Conservation (phyloP, 35 echinoderm and acorn worm genomes). For the Heliocidaris tuberculata region DNA sequence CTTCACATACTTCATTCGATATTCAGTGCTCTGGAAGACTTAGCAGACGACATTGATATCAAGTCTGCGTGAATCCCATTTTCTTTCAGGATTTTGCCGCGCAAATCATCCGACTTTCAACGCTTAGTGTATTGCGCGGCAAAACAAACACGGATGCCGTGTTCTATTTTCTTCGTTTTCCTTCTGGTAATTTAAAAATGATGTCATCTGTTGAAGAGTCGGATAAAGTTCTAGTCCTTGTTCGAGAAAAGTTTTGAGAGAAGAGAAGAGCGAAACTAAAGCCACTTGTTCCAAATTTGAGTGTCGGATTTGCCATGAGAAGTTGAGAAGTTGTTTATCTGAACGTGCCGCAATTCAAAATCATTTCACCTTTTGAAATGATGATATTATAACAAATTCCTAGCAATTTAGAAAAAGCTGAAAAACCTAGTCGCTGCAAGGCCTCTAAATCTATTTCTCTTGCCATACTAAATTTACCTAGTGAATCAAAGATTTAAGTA, state of each 20-base stretch:
- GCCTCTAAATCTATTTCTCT: neutral
- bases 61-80: neutral
- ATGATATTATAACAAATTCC: slow-evolving; percentile 1
- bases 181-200: neutral
- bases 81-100: neutral
- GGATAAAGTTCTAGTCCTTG: neutral
- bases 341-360: neutral
- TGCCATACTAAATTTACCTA: too few species aligned
- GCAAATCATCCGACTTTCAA: neutral
- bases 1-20: slow-evolving; percentile 3
- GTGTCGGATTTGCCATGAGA: neutral
- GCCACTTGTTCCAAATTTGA: slow-evolving; percentile 8
- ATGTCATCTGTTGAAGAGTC: slow-evolving; percentile 2
- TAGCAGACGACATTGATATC: slow-evolving; percentile 10
- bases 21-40: neutral
- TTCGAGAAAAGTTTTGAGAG: neutral
- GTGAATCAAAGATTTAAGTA: too few species aligned
- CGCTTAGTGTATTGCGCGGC: neutral
- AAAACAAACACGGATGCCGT: neutral
- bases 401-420: neutral
- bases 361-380: neutral
- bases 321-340: slow-evolving; percentile 18
- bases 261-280: neutral
- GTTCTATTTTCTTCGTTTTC: neutral
- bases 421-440: neutral